Evolutionary conservation across 2,797 vertebrate species (phyloP).

Genomic region (Pseudochirops corinnae): DNA sequence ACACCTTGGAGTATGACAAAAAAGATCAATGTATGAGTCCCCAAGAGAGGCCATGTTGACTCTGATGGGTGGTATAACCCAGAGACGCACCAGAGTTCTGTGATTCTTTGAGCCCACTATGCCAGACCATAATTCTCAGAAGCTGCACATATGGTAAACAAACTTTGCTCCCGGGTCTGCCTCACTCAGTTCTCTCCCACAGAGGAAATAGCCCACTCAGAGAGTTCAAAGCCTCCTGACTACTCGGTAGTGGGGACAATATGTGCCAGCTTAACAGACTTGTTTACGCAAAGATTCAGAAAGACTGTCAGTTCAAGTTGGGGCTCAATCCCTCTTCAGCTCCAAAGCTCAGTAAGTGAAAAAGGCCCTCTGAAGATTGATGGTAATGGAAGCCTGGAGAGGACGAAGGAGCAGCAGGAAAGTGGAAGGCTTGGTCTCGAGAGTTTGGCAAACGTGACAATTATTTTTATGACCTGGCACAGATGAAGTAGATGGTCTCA

Average conservation of each 20-base stretch:
- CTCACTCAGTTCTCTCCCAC: constrained; percentile 48
- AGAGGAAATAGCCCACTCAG: constrained; percentile 60
- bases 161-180: constrained; percentile 37
- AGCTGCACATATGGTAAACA: constrained; percentile 67
- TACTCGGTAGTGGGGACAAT: constrained; percentile 14
- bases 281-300: background rate
- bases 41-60: background rate
- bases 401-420: background rate
- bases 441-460: constrained; percentile 24
- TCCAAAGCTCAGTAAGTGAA: background rate
- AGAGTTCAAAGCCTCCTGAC: constrained; percentile 54
- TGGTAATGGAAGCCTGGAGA: background rate
- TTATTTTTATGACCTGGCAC: constrained; percentile 64
- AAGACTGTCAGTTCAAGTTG: background rate
- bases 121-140: constrained; percentile 28
- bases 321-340: background rate
- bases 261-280: background rate
- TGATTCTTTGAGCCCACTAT: background rate
- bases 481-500: constrained; percentile 69
- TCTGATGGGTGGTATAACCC: background rate
- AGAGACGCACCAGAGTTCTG: background rate
- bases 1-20: background rate
- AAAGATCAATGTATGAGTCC: background rate
- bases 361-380: accelerated
- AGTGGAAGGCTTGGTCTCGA: constrained; percentile 22